Evolutionary conservation across 2,113 vertebrate species (phyloP).

Genomic region (human (Homo sapiens)): GRCh38 chr9:75840501-75841000

Average conservation of each 20-base stretch:
- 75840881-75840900: background rate
- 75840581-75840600: background rate
- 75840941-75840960: conserved; percentile 9
- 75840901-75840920: background rate
- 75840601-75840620: background rate
- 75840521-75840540: background rate
- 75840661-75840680: background rate
- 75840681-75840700: background rate
- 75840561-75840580: background rate
- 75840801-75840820: background rate
- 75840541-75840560: background rate
- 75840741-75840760: background rate
- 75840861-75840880: conserved; percentile 10
- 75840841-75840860: background rate
- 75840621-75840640: background rate
- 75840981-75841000: background rate
- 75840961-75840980: conserved; percentile 5
- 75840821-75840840: background rate
- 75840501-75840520: background rate
- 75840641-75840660: background rate
- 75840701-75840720: background rate
- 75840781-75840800: background rate
- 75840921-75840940: background rate
- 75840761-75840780: background rate
- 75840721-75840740: background rate